These are phyloP conservation scores for Paedocypris micromegethes DNA, from an alignment of 2,797 vertebrate genomes.

Conservation along the genomic window DNA sequence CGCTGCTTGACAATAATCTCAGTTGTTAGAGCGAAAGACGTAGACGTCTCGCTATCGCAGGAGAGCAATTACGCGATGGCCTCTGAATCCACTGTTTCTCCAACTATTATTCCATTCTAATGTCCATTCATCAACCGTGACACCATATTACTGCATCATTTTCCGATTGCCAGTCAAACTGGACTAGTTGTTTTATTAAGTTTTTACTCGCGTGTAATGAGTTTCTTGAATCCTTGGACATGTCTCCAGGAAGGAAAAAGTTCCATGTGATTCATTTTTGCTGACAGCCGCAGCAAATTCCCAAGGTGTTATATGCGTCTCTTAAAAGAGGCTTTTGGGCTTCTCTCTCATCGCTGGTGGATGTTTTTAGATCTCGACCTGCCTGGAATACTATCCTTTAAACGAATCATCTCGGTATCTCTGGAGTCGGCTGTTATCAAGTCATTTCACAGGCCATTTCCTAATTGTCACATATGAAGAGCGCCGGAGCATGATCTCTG, in stretches of 20 bases:
- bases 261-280: too few species aligned
- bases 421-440: constrained; percentile 47
- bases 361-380: constrained; percentile 55
- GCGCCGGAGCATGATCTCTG: constrained; percentile 49
- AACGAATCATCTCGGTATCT: constrained; percentile 50
- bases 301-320: too few species aligned
- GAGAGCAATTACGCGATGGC: constrained; percentile 63
- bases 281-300: too few species aligned
- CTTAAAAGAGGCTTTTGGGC: constrained; percentile 39
- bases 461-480: constrained; percentile 57
- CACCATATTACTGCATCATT: constrained; percentile 40
- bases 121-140: constrained; percentile 54
- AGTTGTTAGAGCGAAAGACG: constrained; percentile 50
- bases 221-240: too few species aligned
- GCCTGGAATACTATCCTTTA: constrained; percentile 48
- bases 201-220: constrained; percentile 34
- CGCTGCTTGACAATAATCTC: constrained; percentile 50
- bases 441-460: constrained; percentile 57
- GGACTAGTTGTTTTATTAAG: constrained; percentile 31
- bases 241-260: too few species aligned
- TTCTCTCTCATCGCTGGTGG: constrained; percentile 49
- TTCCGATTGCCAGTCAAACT: too few species aligned
- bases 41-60: constrained; percentile 43
- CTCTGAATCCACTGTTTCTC: constrained; percentile 47
- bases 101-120: constrained; percentile 62